phyloP scores from a whole-genome alignment of 2,113 vertebrate species.

The Vireo altiloquus region DNA sequence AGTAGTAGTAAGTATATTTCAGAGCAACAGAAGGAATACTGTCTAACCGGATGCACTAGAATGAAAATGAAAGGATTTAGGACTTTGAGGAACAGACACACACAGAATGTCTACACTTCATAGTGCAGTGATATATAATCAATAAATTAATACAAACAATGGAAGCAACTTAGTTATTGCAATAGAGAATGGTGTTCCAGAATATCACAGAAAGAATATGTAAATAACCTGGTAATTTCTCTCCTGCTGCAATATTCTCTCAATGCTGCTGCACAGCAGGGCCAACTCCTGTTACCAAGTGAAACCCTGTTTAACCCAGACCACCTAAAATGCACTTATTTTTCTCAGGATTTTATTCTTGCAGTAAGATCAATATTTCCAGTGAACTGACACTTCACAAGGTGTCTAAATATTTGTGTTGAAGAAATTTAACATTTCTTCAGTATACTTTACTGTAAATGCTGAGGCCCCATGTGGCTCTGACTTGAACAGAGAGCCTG shows the following conservation, averaged over 20 bases:
- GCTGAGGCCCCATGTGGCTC: constrained; percentile 9
- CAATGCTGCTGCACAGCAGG: background rate
- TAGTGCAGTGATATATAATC: background rate
- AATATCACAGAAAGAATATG: background rate
- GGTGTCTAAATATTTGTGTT: background rate
- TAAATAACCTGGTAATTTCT: background rate
- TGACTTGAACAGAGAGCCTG: constrained; percentile 1
- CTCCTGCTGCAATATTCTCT: background rate
- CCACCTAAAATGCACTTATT: background rate
- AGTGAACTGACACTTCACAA: background rate
- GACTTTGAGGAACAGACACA: background rate
- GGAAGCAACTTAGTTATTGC: background rate
- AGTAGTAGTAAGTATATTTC: background rate
- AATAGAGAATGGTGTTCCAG: background rate
- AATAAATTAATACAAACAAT: background rate
- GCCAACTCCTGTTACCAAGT: background rate
- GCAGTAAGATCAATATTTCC: background rate
- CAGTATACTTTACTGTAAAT: background rate
- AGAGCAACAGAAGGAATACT: background rate
- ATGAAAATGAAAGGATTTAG: background rate
- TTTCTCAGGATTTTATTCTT: background rate
- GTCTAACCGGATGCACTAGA: background rate
- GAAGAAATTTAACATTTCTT: background rate
- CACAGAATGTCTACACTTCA: background rate
- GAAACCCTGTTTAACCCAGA: background rate